Conservation (phyloP, 2,888 invertebrate species). For the Acleris sparsana region DNA sequence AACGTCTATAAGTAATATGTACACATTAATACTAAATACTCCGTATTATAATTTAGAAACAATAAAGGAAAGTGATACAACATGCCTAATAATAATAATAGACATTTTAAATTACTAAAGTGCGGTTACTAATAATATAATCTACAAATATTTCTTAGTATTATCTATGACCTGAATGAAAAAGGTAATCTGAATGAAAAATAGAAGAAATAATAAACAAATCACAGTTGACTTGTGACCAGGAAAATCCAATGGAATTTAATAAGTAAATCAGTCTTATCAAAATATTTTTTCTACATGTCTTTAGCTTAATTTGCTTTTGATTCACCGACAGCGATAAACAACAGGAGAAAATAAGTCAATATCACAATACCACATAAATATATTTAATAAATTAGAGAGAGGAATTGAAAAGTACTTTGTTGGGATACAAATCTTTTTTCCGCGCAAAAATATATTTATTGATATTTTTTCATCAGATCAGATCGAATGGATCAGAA, state of each 20-base stretch:
- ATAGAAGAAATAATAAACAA: slow-evolving; percentile 2
- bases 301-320: slow-evolving; percentile 2
- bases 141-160: background rate
- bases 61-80: slow-evolving; percentile 14
- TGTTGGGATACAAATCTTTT: too few species aligned
- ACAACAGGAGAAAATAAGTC: slow-evolving; percentile 1
- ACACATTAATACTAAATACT: slow-evolving; percentile 21
- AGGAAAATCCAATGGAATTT: slow-evolving; percentile 8
- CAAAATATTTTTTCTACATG: slow-evolving; percentile 5
- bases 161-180: background rate
- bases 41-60: slow-evolving; percentile 9
- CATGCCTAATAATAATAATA: slow-evolving; percentile 3
- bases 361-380: background rate
- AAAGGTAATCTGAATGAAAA: background rate
- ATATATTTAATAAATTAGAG: too few species aligned
- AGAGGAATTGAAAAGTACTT: too few species aligned
- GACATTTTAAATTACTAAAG: slow-evolving; percentile 13
- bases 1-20: slow-evolving; percentile 14
- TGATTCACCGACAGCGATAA: background rate
- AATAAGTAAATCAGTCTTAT: slow-evolving; percentile 16
- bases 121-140: slow-evolving; percentile 6
- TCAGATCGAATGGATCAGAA: too few species aligned
- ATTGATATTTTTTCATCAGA: too few species aligned
- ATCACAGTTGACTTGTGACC: slow-evolving; percentile 17
- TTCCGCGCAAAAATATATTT: too few species aligned